phyloP scores from a whole-genome alignment of 1,140 invertebrate species.

The Belonocnema kinseyi region DNA sequence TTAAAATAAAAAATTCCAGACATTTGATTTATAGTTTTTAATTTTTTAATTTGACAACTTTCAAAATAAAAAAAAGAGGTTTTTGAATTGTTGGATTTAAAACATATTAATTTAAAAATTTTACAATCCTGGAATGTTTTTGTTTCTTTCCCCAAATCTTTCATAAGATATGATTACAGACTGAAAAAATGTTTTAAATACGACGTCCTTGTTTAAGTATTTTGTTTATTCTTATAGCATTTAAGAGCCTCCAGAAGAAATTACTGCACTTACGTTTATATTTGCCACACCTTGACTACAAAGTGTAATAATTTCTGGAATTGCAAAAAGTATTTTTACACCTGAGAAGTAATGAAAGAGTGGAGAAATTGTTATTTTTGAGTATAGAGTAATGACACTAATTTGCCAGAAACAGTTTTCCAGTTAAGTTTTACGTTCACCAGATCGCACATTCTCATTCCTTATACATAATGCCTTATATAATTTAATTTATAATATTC shows the following conservation, averaged over 20 bases:
- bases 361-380: conserved; percentile 8
- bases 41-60: no score
- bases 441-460: background rate
- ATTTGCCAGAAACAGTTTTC: background rate
- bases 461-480: background rate
- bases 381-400: background rate
- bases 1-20: no score
- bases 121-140: no score
- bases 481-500: no score
- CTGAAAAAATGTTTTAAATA: no score
- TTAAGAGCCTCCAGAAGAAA: conserved; percentile 1
- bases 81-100: background rate
- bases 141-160: no score
- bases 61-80: background rate
- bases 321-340: conserved; percentile 16
- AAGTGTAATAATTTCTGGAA: conserved; percentile 11
- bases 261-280: conserved; percentile 20
- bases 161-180: no score
- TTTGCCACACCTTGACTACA: conserved; percentile 26
- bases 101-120: no score
- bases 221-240: background rate
- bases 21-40: no score
- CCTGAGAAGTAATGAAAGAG: background rate
- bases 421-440: background rate
- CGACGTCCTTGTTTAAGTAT: background rate